A percentile compares a stretch with the other conserved stretches of the same genome.
phyloP scores from a whole-genome alignment of 2,797 vertebrate genomes.

The Botia kubotai region DNA sequence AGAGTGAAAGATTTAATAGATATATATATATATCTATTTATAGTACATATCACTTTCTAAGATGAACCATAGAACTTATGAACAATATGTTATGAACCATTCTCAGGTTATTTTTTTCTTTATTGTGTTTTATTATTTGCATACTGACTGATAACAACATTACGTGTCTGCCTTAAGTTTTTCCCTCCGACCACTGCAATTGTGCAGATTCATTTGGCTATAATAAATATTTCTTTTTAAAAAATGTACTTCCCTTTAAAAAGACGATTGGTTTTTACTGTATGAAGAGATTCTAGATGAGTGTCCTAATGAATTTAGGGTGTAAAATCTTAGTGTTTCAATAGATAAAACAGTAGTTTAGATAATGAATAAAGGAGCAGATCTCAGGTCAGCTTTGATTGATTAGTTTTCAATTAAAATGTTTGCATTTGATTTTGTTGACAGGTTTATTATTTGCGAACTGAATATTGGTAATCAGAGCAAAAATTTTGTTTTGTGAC shows the following conservation, averaged over 20 bases:
- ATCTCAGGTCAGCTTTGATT: background rate
- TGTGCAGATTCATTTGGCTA: conserved; percentile 9
- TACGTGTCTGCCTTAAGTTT: conserved; percentile 37
- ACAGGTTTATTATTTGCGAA: background rate
- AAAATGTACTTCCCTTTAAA: background rate
- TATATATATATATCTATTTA: conserved; percentile 28
- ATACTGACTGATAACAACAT: conserved; percentile 18
- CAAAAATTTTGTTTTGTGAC: background rate
- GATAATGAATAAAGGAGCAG: background rate
- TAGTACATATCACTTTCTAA: conserved; percentile 31
- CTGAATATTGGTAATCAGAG: background rate
- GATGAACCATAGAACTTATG: background rate
- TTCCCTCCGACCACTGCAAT: conserved; percentile 13
- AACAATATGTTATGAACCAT: conserved; percentile 15
- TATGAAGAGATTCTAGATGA: background rate
- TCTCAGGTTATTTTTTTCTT: conserved; percentile 31
- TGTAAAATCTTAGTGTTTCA: background rate
- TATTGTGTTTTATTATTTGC: conserved; percentile 2
- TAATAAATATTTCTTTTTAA: background rate
- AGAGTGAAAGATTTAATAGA: conserved; percentile 43
- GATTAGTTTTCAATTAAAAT: background rate
- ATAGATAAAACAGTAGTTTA: background rate
- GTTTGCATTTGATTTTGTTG: background rate
- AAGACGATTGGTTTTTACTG: background rate
- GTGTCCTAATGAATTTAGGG: background rate